Evolutionary conservation across 2,113 vertebrate species (phyloP), one percentile per base, ranked within the genome.

Genomic region (Noturus placidus): DNA sequence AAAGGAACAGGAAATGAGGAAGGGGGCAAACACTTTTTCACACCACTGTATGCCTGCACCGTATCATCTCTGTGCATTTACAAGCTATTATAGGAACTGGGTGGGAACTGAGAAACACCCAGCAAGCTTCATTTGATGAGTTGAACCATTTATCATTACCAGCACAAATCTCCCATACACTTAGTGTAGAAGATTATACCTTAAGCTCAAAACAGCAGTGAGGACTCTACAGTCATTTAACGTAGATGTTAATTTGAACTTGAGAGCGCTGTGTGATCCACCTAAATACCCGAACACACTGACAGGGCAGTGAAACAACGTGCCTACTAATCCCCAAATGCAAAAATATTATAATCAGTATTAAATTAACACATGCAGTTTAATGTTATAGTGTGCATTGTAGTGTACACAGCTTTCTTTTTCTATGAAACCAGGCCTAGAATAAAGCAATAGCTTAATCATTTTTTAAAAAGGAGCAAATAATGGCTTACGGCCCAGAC

Each of bases 171-270:
- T 81, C 67, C 69, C 33, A 59, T 70, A 35, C 52, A 50, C 83
- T 88, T 81, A 70, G 84, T 83, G 14, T 86, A 63, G 52, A 87
- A 88, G 88, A 91, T 89, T 91, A 91, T 88, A 86, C 85, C 82
- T 88, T 87, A 69, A 84, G 82, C 50, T 50, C 14, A 61, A 84
- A 79, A 80, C 52, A 54, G 61, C 76, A 50, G 59, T 22, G 56
- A 88, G 82, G 61, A 20, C 57, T 87, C 72, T 89, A 78, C 83
- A 91, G 81, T 67, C 87, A 84, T 84, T 83, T 89, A 77, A 81
- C 30, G 19, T 63, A 82, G 87, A 46, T 81, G 82, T 50, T 89
- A 78, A 88, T 83, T 89, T 89, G 17, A 89, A 56, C 27, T 42
- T 61, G 69, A 84, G 81, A 83, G 77, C 84, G 19, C 27, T 77